phyloP scores from a whole-genome alignment of 2,113 vertebrate genomes.

The Sinosuthora webbiana region DNA sequence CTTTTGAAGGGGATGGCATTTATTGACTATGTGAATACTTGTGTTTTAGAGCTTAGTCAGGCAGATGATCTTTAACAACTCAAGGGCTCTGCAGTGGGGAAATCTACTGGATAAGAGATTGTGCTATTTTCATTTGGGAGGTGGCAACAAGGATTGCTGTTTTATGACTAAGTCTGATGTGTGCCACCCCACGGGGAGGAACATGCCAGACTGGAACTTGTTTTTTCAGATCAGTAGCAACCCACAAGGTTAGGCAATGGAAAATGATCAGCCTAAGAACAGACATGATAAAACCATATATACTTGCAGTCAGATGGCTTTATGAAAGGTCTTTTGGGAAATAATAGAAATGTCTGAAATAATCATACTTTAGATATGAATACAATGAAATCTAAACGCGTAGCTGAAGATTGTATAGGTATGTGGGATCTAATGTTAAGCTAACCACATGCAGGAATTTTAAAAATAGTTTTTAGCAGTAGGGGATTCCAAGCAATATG shows the following conservation, averaged over 20 bases:
- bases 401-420: background rate
- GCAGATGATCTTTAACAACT: background rate
- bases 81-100: background rate
- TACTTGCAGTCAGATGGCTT: background rate
- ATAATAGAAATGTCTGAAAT: background rate
- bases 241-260: background rate
- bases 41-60: background rate
- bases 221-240: background rate
- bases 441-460: background rate
- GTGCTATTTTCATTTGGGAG: background rate
- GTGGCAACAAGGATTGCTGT: background rate
- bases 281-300: fast-evolving
- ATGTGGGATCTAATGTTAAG: background rate
- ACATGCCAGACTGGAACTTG: background rate
- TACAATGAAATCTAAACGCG: background rate
- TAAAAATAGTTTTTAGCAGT: background rate
- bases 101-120: background rate
- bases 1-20: background rate
- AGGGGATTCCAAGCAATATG: background rate
- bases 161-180: background rate
- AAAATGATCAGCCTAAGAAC: background rate
- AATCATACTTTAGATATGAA: background rate
- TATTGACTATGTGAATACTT: background rate
- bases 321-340: background rate
- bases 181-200: background rate